Conservation (phyloP, 2,797 vertebrate species). For the Austrolebias charrua region DNA sequence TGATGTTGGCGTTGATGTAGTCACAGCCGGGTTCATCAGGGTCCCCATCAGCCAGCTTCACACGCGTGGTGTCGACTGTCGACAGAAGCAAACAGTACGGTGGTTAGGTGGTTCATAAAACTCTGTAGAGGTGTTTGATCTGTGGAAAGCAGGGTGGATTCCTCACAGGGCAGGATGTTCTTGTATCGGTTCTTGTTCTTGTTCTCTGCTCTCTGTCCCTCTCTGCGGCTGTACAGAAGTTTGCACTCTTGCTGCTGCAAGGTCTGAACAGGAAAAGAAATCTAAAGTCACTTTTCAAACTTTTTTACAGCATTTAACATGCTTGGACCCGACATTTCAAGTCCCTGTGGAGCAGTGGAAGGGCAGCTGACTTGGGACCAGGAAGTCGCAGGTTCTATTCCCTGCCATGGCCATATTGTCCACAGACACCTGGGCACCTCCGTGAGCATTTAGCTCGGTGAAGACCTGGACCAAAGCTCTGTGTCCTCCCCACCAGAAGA, state of each 20-base stretch:
- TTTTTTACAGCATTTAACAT: neutral
- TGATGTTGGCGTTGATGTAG: slow-evolving; percentile 98
- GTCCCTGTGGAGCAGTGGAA: no score
- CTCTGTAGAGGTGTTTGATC: neutral
- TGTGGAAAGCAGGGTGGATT: neutral
- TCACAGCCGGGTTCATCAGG: slow-evolving; percentile 91
- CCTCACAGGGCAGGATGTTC: slow-evolving; percentile 97
- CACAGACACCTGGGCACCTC: no score
- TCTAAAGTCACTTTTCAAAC: neutral
- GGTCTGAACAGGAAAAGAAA: slow-evolving; percentile 75
- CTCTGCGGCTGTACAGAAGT: slow-evolving; percentile 96
- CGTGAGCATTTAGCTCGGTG: no score
- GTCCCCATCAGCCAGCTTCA: slow-evolving; percentile 92
- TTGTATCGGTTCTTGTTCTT: slow-evolving; percentile 99
- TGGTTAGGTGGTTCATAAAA: no score
- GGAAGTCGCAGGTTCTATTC: no score
- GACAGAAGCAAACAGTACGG: slow-evolving; percentile 20
- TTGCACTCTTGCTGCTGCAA: slow-evolving; percentile 98
- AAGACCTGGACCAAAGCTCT: no score
- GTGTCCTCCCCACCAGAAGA: neutral
- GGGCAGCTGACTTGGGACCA: no score
- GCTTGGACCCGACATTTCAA: neutral
- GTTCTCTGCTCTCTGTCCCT: slow-evolving; percentile 94
- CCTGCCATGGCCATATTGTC: no score
- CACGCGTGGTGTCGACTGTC: slow-evolving; percentile 94